Evolutionary conservation across 2,797 vertebrate genomes (phyloP).

Genomic region (Hemibagrus guttatus): DNA sequence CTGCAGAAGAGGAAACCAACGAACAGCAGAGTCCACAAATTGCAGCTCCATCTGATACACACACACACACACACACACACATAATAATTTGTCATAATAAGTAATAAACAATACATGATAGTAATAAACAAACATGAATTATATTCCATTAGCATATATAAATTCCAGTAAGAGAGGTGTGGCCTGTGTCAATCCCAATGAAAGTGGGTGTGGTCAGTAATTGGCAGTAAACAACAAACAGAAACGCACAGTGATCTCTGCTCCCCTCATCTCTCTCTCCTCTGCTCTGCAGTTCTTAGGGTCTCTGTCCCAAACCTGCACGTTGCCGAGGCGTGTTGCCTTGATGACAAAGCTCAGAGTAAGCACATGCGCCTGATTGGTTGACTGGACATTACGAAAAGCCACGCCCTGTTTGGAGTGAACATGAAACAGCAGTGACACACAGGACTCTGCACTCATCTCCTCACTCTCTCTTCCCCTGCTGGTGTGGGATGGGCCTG

Average conservation of each 20-base stretch:
- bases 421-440: conserved; percentile 68
- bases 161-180: conserved; percentile 19
- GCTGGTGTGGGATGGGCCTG: background rate
- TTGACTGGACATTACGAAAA: conserved; percentile 57
- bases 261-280: conserved; percentile 54
- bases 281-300: conserved; percentile 64
- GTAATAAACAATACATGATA: background rate
- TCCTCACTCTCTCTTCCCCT: background rate
- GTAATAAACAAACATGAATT: background rate
- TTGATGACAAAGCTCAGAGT: conserved; percentile 56
- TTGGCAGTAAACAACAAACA: background rate
- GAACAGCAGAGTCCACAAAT: conserved; percentile 28
- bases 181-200: conserved; percentile 53
- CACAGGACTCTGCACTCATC: conserved; percentile 38
- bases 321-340: conserved; percentile 66
- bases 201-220: background rate
- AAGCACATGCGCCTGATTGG: conserved; percentile 23
- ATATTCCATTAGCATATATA: background rate
- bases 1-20: conserved; percentile 38
- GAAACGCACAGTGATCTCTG: background rate
- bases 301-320: conserved; percentile 68
- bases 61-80: conserved; percentile 30
- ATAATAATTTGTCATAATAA: background rate
- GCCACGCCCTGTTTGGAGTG: conserved; percentile 69
- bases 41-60: conserved; percentile 35